Percentiles rank a stretch among this genome's conserved stretches.
phyloP scores from a whole-genome alignment of 1,140 invertebrate species.

The Rhyzopertha dominica region DNA sequence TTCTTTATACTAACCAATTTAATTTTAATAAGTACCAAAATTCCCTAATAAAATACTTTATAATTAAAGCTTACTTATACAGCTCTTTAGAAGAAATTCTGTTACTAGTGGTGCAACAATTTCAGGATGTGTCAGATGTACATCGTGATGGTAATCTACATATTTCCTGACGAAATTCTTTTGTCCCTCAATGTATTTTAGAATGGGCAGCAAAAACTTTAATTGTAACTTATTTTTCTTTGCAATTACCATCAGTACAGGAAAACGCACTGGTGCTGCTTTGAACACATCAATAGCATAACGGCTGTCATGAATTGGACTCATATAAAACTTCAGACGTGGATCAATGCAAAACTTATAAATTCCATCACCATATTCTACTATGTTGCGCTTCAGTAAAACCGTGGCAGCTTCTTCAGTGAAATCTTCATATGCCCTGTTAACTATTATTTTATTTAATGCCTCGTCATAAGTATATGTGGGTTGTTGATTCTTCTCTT shows the following conservation, averaged over 20 bases:
- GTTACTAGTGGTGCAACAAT: constrained; percentile 46
- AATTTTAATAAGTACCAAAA: no score
- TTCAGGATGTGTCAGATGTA: constrained; percentile 58
- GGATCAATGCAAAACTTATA: constrained; percentile 38
- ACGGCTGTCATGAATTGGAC: constrained; percentile 18
- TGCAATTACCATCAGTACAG: constrained; percentile 40
- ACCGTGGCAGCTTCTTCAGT: constrained; percentile 46
- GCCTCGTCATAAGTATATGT: constrained; percentile 51
- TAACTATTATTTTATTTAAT: constrained; percentile 44
- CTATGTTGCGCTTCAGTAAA: constrained; percentile 49
- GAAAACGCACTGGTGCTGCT: constrained; percentile 29
- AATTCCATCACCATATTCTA: constrained; percentile 36
- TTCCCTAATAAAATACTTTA: no score
- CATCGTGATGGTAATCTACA: constrained; percentile 59
- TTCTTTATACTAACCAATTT: no score
- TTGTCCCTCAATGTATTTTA: constrained; percentile 22
- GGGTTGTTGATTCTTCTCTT: constrained; percentile 29
- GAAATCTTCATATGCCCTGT: constrained; percentile 39
- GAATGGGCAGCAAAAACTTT: constrained; percentile 7
- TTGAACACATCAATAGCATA: constrained; percentile 38
- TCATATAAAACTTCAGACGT: constrained; percentile 26
- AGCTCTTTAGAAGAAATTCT: constrained; percentile 43
- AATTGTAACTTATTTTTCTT: constrained; percentile 3
- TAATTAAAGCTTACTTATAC: no score
- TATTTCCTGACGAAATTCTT: constrained; percentile 34